These are phyloP conservation scores for Brachionus rubens DNA, from an alignment of 1,140 invertebrate species.

Conservation along the genomic window DNA sequence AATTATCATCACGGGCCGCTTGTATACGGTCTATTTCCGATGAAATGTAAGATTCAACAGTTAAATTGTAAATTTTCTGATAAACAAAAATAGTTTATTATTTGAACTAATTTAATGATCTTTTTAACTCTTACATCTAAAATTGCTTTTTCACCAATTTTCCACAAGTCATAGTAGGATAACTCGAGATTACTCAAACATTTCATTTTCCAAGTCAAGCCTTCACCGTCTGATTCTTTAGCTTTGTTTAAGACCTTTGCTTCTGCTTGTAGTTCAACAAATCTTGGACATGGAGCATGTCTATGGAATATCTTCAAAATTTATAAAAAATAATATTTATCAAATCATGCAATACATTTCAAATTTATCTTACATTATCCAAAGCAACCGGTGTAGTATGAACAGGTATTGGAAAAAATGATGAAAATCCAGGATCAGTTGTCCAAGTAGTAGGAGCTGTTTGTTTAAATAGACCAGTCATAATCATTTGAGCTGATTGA, in stretches of 20 bases:
- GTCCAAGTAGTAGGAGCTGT: not conserved
- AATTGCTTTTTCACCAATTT: not conserved
- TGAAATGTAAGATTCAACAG: not conserved
- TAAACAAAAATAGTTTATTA: too few species aligned
- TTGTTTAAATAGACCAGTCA: not conserved
- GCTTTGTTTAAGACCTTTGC: not conserved
- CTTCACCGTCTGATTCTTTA: not conserved
- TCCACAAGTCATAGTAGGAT: conserved; percentile 17
- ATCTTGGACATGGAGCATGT: conserved; percentile 4
- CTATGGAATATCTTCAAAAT: not conserved
- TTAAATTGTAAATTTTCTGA: not conserved
- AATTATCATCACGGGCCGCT: not conserved
- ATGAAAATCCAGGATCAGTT: not conserved
- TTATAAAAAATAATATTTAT: not conserved
- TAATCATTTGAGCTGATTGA: conserved; percentile 32
- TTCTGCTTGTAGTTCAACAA: not conserved
- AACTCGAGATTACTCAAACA: not conserved
- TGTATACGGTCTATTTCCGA: not conserved
- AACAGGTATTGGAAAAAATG: not conserved
- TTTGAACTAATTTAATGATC: not conserved
- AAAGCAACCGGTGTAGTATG: not conserved
- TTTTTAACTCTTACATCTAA: conserved; percentile 2
- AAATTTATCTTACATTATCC: not conserved
- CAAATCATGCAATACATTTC: not conserved
- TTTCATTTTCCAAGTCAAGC: conserved; percentile 1